Conservation (phyloP, 2,888 invertebrate species). For the Brachynemurus nebulosus region DNA sequence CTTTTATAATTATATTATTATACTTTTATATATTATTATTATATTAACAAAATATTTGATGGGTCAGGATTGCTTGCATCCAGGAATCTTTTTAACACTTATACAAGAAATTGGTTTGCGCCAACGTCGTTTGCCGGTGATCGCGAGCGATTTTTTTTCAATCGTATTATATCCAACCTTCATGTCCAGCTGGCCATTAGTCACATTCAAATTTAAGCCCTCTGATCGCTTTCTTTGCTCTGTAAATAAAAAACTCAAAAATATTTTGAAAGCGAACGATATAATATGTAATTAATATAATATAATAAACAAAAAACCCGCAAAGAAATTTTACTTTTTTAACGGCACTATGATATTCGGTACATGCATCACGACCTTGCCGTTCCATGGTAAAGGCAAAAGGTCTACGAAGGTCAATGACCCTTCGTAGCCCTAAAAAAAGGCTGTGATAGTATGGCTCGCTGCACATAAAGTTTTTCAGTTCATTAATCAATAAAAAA, state of each 20-base stretch:
- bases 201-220: background rate
- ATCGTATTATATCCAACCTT: constrained; percentile 16
- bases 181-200: constrained; percentile 8
- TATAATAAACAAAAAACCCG: no score
- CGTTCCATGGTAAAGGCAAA: no score
- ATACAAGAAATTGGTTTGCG: constrained; percentile 44
- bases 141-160: constrained; percentile 16
- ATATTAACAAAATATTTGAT: constrained; percentile 1
- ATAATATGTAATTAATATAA: no score
- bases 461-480: constrained; percentile 1
- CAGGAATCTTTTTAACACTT: constrained; percentile 41
- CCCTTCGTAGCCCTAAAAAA: no score
- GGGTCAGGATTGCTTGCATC: constrained; percentile 47
- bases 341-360: no score
- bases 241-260: constrained; percentile 9
- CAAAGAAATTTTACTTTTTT: no score
- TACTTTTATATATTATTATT: background rate
- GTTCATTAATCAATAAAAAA: no score
- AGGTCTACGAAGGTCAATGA: no score
- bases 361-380: no score
- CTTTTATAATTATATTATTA: background rate
- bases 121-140: constrained; percentile 37
- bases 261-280: no score
- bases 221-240: constrained; percentile 7
- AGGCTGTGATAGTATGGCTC: constrained; percentile 7